phyloP scores from a whole-genome alignment of 2,888 invertebrate genomes.

The Nemotelus pantherinus region DNA sequence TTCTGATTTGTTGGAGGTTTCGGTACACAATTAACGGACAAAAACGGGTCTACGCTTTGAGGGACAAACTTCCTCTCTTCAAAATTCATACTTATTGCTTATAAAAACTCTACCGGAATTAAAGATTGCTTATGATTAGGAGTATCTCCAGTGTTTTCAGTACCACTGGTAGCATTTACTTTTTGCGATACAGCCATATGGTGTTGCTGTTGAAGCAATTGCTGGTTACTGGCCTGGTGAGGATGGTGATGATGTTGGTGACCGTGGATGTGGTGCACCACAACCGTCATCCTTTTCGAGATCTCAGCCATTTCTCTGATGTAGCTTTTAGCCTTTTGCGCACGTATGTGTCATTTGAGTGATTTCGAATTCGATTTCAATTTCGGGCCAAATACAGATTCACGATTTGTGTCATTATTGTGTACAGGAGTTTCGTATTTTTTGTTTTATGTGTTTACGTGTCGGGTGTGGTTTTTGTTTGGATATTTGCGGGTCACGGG shows the following conservation, averaged over 20 bases:
- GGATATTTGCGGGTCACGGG: background rate
- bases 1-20: conserved; percentile 8
- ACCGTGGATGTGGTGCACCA: conserved; percentile 60
- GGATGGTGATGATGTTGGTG: conserved; percentile 54
- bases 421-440: conserved; percentile 7
- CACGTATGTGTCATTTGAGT: conserved; percentile 28
- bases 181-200: conserved; percentile 44
- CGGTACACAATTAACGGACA: conserved; percentile 23
- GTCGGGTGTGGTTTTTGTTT: conserved; percentile 2
- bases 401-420: conserved; percentile 24
- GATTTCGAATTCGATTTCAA: conserved; percentile 22
- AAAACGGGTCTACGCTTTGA: conserved; percentile 29
- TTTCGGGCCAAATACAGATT: conserved; percentile 20
- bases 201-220: conserved; percentile 44
- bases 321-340: conserved; percentile 59
- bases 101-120: conserved; percentile 65
- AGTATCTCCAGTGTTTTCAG: conserved; percentile 43
- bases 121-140: conserved; percentile 56
- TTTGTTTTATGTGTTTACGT: background rate
- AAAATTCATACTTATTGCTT: background rate
- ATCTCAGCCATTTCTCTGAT: conserved; percentile 63
- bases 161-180: conserved; percentile 45
- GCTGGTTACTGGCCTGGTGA: conserved; percentile 43
- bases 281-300: conserved; percentile 61
- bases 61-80: conserved; percentile 23